Evolutionary conservation across 2,797 vertebrate species (phyloP), one percentile per base, ranked within the genome.

Genomic region (Schizopygopsis malacanthus): DNA sequence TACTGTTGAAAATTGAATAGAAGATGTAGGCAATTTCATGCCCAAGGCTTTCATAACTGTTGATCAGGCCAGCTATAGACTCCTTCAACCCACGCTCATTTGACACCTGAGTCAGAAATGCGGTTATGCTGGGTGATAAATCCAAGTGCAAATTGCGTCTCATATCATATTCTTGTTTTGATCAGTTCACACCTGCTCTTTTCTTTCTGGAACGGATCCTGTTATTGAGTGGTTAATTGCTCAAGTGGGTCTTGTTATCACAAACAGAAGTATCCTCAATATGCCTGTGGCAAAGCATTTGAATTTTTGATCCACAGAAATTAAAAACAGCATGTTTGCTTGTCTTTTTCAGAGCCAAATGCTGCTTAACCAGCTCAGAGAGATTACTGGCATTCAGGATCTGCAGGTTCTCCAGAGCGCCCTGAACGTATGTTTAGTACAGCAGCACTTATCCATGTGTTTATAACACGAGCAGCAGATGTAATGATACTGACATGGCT

Each of bases 341-440:
- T 88, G 69, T 73, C 87, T 85, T 83, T 82, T 88, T 87, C 89
- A 94, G 93, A 93, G 87, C 52, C 95, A 95, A 84, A 95, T 97
- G 93, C 93, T 98, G 88, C 92, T 99, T 88, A 97, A 96, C 93
- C 97, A 99, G 91, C 94, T 99, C 91, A 96, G 90, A 85, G 98
- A 99, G 93, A 97, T 99, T 93, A 99, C 98, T 0, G 97, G 97
- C 69, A 95, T 98, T 92, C 96, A 97, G 83, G 97, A 99, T 88
- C 90, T 94, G 0, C 93, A 95, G 78, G 92, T 96, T 83, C 96
- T 99, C 88, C 95, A 94, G 8, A 95, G 94, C 4, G 96, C 97
- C 81, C 93, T 99, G 50, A 97, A 96, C 90, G 98, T 99, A 93
- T 90, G 96, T 93, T 61, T 41, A 86, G 65, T 43, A 18, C 12